A percentile compares a stretch with the other conserved stretches of the same genome.
Conservation (phyloP, 2,113 vertebrate genomes). For the Neodontobutis hainanensis region DNA sequence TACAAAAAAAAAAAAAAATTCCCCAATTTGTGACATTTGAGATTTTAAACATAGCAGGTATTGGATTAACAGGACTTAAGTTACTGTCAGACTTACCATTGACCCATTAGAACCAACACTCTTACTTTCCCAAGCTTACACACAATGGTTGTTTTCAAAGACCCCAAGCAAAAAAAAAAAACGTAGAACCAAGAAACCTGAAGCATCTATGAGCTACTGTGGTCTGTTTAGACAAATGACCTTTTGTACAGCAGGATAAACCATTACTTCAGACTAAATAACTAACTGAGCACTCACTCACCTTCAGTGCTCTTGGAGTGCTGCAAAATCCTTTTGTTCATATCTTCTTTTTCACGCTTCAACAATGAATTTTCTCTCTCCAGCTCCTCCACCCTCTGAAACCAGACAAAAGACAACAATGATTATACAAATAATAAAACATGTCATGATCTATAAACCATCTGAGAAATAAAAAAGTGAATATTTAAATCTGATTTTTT, state of each 20-base stretch:
- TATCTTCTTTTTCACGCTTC: slow-evolving; percentile 90
- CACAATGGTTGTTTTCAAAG: not conserved
- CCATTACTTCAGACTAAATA: not conserved
- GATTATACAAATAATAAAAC: not conserved
- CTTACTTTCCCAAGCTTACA: too few species aligned
- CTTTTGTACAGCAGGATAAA: not conserved
- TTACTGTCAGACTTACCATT: too few species aligned
- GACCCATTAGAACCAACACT: too few species aligned
- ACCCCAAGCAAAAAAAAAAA: not conserved
- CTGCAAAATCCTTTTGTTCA: slow-evolving; percentile 83
- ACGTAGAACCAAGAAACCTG: not conserved
- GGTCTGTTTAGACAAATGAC: not conserved
- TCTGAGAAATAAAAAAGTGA: too few species aligned
- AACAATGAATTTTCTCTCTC: slow-evolving; percentile 87
- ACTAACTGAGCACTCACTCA: slow-evolving; percentile 53
- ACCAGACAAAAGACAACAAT: not conserved
- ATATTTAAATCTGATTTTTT: not conserved
- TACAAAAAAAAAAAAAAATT: too few species aligned
- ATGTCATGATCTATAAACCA: not conserved
- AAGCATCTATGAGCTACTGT: not conserved
- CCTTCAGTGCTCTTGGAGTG: slow-evolving; percentile 75
- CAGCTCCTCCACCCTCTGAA: slow-evolving; percentile 88
- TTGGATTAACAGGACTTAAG: too few species aligned
- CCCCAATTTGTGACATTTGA: not conserved
- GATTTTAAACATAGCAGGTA: not conserved